Base-by-base conservation (phyloP, 2,888 invertebrate species). In the Tricholauxania praeusta region DNA sequence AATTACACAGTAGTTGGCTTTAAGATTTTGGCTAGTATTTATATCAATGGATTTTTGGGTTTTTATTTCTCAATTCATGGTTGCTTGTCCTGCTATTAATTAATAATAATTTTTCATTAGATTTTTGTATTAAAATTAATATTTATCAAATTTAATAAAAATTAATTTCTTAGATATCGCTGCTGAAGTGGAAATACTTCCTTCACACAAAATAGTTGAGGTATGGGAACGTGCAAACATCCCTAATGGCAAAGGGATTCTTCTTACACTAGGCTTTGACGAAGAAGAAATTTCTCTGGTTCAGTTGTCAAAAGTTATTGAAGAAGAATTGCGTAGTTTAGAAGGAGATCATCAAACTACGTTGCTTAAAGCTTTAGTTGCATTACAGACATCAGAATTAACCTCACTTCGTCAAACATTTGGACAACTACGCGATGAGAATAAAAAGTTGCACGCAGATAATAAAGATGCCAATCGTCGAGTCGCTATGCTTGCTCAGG, bases 391-490 rank as follows among this genome's bases (percentile, higher is more conserved):
- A 72, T 89, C 92, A 17, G 93, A 94, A 81, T 88, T 92, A n/a
- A 88, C 89, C 32, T 89, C 89, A 77, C 83, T 92, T 53, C 91
- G 90, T 82, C 89, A 88, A 78, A 87, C 89, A 57, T 83, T 92
- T 80, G 92, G 93, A 72, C 93, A 93, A 79, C 88, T 93, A 79
- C 89, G 89, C 65, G 91, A 91, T 48, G 97, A 97, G 85, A 91
- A 95, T 70, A 93, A 94, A 79, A 96, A 96, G 85, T 87, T 97
- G 53, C 92, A 93, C 75, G 88, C 89, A 14, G 96, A 96, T 82
- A 91, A 96, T 19, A 89, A 90, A 22, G 96, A 96, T 83, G 95
- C 96, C 0, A 96, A 96, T 83, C 90, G 93, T 72, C 90, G 96
- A 78, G 94, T 95, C 0, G 90, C 92, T 0, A 85, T 95, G 70